These are phyloP conservation scores for Enteromius afrohamiltoni DNA, from an alignment of 2,797 vertebrate species.

Conservation along the genomic window DNA sequence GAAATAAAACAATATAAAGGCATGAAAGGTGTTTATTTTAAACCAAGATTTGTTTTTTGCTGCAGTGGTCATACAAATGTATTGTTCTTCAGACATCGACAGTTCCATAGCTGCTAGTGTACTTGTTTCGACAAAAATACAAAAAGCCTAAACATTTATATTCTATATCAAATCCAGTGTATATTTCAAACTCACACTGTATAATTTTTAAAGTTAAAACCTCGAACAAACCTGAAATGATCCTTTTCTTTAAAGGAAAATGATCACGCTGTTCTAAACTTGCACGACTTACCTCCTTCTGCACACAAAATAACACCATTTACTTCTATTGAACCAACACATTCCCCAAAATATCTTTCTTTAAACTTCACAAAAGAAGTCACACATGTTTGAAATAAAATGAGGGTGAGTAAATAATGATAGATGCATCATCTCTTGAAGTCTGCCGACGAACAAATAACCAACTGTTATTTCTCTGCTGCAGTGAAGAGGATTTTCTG, in stretches of 20 bases:
- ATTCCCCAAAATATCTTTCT: neutral
- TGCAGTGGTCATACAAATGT: neutral
- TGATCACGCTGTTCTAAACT: neutral
- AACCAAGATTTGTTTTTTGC: neutral
- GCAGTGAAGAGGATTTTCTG: slow-evolving; percentile 24
- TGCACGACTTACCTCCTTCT: neutral
- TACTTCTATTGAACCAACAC: neutral
- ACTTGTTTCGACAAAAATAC: neutral
- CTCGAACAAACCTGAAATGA: neutral
- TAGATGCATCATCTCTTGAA: neutral
- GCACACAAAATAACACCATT: neutral
- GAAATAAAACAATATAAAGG: neutral
- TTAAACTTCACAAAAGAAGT: neutral
- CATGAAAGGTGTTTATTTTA: neutral
- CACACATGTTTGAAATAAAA: neutral
- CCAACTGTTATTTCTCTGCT: neutral
- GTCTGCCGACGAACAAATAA: neutral
- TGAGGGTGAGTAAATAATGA: neutral
- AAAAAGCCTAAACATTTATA: neutral
- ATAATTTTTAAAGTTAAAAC: neutral
- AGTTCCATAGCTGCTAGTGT: neutral
- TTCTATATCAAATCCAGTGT: neutral
- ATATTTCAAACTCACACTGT: neutral
- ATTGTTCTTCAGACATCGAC: neutral
- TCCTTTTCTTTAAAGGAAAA: neutral